These are phyloP conservation scores for Marmota flaviventris DNA, from an alignment of 2,113 vertebrate species.

Conservation along the genomic window DNA sequence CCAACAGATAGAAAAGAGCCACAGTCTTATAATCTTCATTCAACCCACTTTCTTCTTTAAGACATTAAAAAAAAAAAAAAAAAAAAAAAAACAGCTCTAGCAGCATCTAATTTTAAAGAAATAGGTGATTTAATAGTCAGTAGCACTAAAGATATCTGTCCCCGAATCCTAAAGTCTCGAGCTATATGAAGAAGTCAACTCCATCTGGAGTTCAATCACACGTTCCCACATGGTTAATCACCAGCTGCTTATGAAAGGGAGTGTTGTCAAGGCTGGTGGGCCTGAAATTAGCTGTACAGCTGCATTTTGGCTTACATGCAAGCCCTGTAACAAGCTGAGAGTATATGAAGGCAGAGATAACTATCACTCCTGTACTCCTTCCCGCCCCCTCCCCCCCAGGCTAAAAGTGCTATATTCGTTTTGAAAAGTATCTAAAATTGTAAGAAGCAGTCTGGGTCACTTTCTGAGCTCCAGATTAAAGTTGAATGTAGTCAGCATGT, in stretches of 20 bases:
- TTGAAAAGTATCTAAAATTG: constrained; percentile 19
- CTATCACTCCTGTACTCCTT: constrained; percentile 29
- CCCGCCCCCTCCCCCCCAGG: not conserved
- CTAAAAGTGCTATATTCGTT: constrained; percentile 47
- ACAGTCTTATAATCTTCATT: not conserved
- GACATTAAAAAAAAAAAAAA: not conserved
- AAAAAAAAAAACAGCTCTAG: not conserved
- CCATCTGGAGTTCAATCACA: constrained; percentile 80
- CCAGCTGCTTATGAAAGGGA: constrained; percentile 69
- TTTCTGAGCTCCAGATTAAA: constrained; percentile 43
- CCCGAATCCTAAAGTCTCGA: constrained; percentile 58
- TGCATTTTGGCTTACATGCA: constrained; percentile 68
- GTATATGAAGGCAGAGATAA: constrained; percentile 74
- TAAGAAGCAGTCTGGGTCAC: not conserved
- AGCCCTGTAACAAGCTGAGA: constrained; percentile 65
- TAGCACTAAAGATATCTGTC: constrained; percentile 74
- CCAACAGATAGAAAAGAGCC: not conserved
- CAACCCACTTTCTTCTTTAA: constrained; percentile 25
- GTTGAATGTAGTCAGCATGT: not conserved
- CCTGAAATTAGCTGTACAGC: constrained; percentile 78
- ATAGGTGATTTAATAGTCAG: constrained; percentile 67
- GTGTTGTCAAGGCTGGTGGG: constrained; percentile 65
- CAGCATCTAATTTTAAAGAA: constrained; percentile 54
- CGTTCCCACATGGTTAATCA: constrained; percentile 76
- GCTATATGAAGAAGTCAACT: constrained; percentile 75